Conservation (phyloP, 2,113 vertebrate species). For the Paracanthobrama guichenoti region DNA sequence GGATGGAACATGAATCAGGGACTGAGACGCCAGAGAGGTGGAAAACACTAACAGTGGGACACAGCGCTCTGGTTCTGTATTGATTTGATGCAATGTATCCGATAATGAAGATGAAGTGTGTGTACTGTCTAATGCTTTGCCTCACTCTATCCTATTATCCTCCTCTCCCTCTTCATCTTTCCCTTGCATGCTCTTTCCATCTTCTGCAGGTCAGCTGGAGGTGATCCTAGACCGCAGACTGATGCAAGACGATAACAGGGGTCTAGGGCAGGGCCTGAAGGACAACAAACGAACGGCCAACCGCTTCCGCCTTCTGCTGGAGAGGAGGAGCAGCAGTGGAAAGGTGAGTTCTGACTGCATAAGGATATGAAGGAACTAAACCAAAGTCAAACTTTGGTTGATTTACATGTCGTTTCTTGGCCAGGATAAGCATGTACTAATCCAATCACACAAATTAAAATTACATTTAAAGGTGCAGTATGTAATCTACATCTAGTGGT, state of each 20-base stretch:
- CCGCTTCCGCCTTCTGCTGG: conserved; percentile 89
- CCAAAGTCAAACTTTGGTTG: neutral
- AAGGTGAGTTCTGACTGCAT: conserved; percentile 73
- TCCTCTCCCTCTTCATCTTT: neutral
- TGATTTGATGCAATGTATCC: conserved; percentile 34
- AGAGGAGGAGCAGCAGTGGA: conserved; percentile 75
- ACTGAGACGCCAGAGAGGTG: neutral
- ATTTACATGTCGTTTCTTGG: neutral
- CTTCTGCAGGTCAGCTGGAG: conserved; percentile 87
- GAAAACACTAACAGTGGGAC: conserved; percentile 25
- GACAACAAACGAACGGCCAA: conserved; percentile 93
- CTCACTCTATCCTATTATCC: neutral
- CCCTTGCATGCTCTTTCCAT: neutral
- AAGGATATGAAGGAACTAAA: neutral
- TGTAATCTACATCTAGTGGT: no score
- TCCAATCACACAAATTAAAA: neutral
- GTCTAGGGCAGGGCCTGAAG: conserved; percentile 95
- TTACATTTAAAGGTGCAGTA: no score
- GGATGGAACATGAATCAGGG: neutral
- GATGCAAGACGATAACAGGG: conserved; percentile 98
- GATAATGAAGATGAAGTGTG: conserved; percentile 25
- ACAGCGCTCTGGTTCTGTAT: conserved; percentile 5
- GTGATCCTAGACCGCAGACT: conserved; percentile 93
- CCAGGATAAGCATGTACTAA: neutral
- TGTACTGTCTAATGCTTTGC: neutral